Evolutionary conservation across 2,797 vertebrate genomes (phyloP), one percentile per base, ranked within the genome.

Genomic region (Botia almorhae): DNA sequence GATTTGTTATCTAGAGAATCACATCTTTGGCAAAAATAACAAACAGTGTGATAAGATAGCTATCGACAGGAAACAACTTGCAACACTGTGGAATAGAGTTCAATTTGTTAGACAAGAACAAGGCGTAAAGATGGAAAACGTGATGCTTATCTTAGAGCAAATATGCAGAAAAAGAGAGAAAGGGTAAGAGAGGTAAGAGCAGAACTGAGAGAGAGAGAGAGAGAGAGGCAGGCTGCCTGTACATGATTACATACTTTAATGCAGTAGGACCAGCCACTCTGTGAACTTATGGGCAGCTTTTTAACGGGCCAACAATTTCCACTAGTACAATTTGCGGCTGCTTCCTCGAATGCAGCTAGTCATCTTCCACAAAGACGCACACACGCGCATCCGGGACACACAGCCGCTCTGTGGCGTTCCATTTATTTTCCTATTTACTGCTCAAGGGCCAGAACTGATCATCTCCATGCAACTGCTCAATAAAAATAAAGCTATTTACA

Each of bases 41-140:
- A 92, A 91, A 90, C 76, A 84, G 90, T 91, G 88, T 87, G 93
- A 93, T 92, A 86, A 93, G 94, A 95, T 92, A 72, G 76, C 78
- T 84, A 93, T 94, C 91, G 87, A 46, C 76, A 78, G 88, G 89
- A 91, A 89, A 78, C 58, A 83, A 75, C 87, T 87, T 84, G 78
- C 88, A 86, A 88, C 89, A 82, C 87, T 85, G 80, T 86, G 85
- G 79, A 84, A 84, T 73, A 81, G 74, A 80, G 89, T 73, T 77
- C 67, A 81, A 83, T 83, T 84, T 80, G 63, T 53, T 61, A 71
- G 71, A 83, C 80, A 85, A 81, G 80, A 85, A 76, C 33, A 48
- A 83, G 79, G 84, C 69, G 74, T 85, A 82, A 83, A 85, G 78
- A 76, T 16, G 79, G 56, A 76, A 67, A 67, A 82, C 56, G 36